These are phyloP conservation scores for Octodonta nipae DNA, from an alignment of 2,888 invertebrate genomes.

Conservation along the genomic window DNA sequence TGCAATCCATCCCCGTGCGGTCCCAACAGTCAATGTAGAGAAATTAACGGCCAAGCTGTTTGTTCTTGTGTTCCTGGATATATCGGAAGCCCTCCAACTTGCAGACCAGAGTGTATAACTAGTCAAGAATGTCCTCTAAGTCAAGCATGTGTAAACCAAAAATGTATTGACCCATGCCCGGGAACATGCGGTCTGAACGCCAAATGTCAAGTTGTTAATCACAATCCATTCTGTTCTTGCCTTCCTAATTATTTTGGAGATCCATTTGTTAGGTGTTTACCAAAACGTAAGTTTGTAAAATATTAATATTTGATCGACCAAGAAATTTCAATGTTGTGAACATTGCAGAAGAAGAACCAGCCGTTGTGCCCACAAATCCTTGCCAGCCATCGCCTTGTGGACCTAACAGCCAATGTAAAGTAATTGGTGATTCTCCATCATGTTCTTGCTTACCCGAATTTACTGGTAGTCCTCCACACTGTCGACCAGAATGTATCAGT, in stretches of 20 bases:
- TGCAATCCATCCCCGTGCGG: slow-evolving; percentile 64
- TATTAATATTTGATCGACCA: neutral
- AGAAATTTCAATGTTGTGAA: neutral
- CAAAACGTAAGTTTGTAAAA: slow-evolving; percentile 20
- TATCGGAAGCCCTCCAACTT: slow-evolving; percentile 63
- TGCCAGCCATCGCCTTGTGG: slow-evolving; percentile 71
- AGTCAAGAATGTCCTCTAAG: slow-evolving; percentile 62
- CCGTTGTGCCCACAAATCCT: slow-evolving; percentile 43
- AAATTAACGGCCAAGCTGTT: slow-evolving; percentile 57
- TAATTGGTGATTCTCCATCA: slow-evolving; percentile 51
- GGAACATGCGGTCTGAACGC: slow-evolving; percentile 69
- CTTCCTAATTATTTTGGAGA: slow-evolving; percentile 54
- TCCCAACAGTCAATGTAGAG: slow-evolving; percentile 62
- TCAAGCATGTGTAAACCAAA: slow-evolving; percentile 64
- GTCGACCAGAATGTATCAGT: slow-evolving; percentile 66
- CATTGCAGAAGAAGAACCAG: slow-evolving; percentile 22
- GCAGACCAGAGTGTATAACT: slow-evolving; percentile 62
- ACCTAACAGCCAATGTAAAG: slow-evolving; percentile 60
- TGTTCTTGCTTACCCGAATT: slow-evolving; percentile 60
- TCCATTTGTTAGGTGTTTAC: slow-evolving; percentile 58
- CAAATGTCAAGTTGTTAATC: slow-evolving; percentile 63
- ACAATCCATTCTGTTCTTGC: slow-evolving; percentile 69
- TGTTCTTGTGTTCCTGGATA: slow-evolving; percentile 59
- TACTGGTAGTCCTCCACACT: slow-evolving; percentile 59
- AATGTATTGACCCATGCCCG: slow-evolving; percentile 69